Base-by-base conservation (phyloP, 2,113 vertebrate genomes). In the Cisticola juncidis region DNA sequence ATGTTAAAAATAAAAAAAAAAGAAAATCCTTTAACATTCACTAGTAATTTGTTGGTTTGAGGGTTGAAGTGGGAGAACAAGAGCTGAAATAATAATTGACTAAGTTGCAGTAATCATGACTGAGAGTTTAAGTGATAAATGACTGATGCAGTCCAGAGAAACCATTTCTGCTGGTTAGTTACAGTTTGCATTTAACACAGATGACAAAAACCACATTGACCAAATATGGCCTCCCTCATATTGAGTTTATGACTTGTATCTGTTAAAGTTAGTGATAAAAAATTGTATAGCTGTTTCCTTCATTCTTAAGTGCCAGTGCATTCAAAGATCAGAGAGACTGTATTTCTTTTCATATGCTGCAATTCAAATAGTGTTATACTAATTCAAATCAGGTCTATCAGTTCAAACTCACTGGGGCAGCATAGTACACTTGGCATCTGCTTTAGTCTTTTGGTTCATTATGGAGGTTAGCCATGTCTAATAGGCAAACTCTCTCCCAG, bases 61-160 rank as follows among this genome's bases (percentile, higher is more conserved):
- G 48, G 44, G 20, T 48, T 62, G 31, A 82, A 88, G 11, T 40
- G 4, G 22, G 5, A 28, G 31, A 70, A 44, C 0, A 0, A 56
- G 40, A 85, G 25, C 25, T 53, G 74, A 69, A 64, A 22, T 74
- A 69, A 35, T 66, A 68, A 36, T n/a, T 58, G 22, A 44, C 44
- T 44, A 8, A 58, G 26, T 81, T 73, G 12, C 28, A 66, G 36
- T 58, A 66, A 9, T 44, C 18, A n/a, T 51, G 38, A 51, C 60
- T 73, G 23, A 45, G 5, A 45, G 5, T 28, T 81, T 53, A 57
- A 42, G 40, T 45, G 24, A 28, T 53, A 53, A 38, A n/a, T 60
- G 33, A 25, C 24, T 82, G 38, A 45, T 36, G 28, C 28, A 80
- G 31, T 69, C 23, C 60, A 65, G 36, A 69, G 42, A 48, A 93